Evolutionary conservation across 2,888 invertebrate genomes (phyloP), one percentile per base, ranked within the genome.

Genomic region (Athrips mouffetella): DNA sequence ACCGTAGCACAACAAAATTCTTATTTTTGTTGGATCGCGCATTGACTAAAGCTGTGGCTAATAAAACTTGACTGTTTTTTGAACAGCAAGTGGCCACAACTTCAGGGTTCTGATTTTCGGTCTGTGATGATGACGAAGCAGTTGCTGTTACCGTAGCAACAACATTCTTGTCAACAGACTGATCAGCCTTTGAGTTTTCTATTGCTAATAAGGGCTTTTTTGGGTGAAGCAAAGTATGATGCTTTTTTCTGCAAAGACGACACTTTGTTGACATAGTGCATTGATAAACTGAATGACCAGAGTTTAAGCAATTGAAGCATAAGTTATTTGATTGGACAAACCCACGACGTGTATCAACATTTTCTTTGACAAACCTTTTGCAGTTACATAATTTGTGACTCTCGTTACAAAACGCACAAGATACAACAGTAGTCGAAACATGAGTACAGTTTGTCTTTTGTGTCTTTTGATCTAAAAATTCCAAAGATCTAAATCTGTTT

Each of bases 401-500:
- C 33, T 54, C 59, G 2, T 48, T 37, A 48, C 63, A 65, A 21
- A 51, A 60, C 27, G 45, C 49, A 53, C 60, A 65, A 2, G 33
- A 23, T 42, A 25, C 16, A 11, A 4, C 33, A 29, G 20, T 48
- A 35, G 46, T 20, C 40, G 45, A 2, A 21, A 39, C 2, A 47
- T 29, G 4, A 48, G 13, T 10, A 41, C 33, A 13, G 20, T 15
- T 6, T 13, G 13, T 20, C 8, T 6, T 20, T 10, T 40, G 8
- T n/a, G 11, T n/a, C n/a, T n/a, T n/a, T n/a, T n/a, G n/a, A n/a
- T 55, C 57, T 10, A 57, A 20, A 50, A 48, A 54, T 45, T 63
- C 58, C 3, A 58, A 47, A 0, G 55, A 57, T 16, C 61, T 40
- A 45, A 49, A 64, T n/a, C 59, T n/a, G n/a, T n/a, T n/a, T n/a